A percentile compares a stretch with the other conserved stretches of the same genome.
These are phyloP conservation scores for Vanessa tameamea DNA, from an alignment of 1,140 invertebrate genomes.

Conservation along the genomic window DNA sequence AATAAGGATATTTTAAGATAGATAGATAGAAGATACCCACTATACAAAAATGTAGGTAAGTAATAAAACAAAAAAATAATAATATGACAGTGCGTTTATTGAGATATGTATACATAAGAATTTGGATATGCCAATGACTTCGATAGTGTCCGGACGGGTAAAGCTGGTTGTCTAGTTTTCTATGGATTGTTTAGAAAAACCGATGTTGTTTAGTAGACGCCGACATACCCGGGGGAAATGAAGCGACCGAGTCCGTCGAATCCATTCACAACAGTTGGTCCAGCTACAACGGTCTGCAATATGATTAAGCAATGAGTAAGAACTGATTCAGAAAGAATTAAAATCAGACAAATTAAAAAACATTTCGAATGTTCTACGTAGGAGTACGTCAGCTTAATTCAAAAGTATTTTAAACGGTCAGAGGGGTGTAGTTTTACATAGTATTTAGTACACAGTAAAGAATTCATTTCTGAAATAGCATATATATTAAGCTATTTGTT, in stretches of 20 bases:
- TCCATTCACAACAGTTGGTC: constrained; percentile 67
- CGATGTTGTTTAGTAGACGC: constrained; percentile 31
- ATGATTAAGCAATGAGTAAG: neutral
- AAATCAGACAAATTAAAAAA: neutral
- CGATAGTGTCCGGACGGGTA: constrained; percentile 29
- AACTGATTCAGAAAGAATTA: neutral
- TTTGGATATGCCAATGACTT: constrained; percentile 34
- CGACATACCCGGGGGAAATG: constrained; percentile 55
- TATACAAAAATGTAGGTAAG: neutral
- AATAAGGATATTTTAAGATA: too few species aligned
- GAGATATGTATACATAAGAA: constrained; percentile 30
- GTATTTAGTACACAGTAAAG: too few species aligned
- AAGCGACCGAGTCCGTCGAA: constrained; percentile 41
- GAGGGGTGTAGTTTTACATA: too few species aligned
- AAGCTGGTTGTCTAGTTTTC: constrained; percentile 20
- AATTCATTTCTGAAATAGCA: too few species aligned
- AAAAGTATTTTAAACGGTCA: too few species aligned
- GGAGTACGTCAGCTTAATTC: too few species aligned
- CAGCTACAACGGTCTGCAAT: constrained; percentile 64
- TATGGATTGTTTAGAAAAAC: constrained; percentile 4
- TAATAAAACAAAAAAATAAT: constrained; percentile 24
- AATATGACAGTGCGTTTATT: constrained; percentile 33
- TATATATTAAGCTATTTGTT: too few species aligned
- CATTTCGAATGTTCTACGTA: neutral
- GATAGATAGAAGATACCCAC: too few species aligned